Base-by-base conservation (phyloP, 2,797 vertebrate species). In the Xenops minutus region DNA sequence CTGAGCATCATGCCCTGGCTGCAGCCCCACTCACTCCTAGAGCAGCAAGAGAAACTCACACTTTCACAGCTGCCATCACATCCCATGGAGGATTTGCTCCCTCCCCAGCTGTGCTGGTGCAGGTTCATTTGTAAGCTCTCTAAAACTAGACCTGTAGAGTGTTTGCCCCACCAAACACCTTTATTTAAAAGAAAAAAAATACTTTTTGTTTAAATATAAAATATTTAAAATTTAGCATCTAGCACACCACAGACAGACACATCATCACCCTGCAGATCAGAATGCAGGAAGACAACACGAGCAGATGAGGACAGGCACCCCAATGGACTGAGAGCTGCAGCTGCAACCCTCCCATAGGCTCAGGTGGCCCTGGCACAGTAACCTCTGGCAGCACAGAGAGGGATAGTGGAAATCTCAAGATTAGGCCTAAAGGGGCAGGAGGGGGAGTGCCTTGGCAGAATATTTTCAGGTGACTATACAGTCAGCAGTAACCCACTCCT, bases 371-470 rank as follows among this genome's bases (percentile, higher is more conserved):
- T 19, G 43, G 52, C 66, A 55, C 7, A 3, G 9, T 14, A 5
- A 69, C 7, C 27, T 54, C 58, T 63, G 87, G 39, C 30, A 78
- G 49, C 51, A 27, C 7, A 32, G 21, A 74, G 20, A 23, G 48
- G 37, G 44, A 71, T 18, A n/a, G 36, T 6, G 5, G 54, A n/a
- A 24, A 29, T 7, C 39, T 48, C 1, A 7, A 84, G 41, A 56
- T 37, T 1, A 34, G 34, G 22, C 17, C 63, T 15, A 20, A 34
- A 1, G 3, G n/a, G 16, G 32, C 61, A 63, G 52, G 12, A 62
- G 6, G 4, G 4, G 7, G 4, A 27, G 7, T 29, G 49, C 36
- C 52, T 52, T 8, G 36, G 48, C n/a, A 16, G 19, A 1, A 0
- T 5, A n/a, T 36, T 76, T 67, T 46, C 46, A 56, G 62, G 49